Percentiles rank a stretch among this genome's conserved stretches.
Conservation (phyloP, 2,888 invertebrate species). For the Bembecia ichneumoniformis region DNA sequence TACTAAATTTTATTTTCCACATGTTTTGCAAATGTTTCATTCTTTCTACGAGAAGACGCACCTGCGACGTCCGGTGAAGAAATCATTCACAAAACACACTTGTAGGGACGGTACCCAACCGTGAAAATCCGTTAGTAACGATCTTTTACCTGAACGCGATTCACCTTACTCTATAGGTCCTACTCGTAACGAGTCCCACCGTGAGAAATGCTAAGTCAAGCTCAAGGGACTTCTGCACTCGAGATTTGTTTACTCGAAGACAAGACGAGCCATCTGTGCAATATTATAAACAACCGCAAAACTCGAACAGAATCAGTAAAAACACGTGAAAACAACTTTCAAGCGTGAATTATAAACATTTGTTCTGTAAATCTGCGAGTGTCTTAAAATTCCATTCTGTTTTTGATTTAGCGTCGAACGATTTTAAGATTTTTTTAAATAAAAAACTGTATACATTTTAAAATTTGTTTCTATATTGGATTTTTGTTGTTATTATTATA, state of each 20-base stretch:
- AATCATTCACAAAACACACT: slow-evolving; percentile 21
- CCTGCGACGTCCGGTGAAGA: slow-evolving; percentile 42
- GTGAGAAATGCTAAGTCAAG: slow-evolving; percentile 7
- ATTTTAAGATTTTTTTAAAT: too few relatives aligned
- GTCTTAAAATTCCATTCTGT: too few relatives aligned
- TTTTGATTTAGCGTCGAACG: too few relatives aligned
- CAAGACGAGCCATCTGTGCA: slow-evolving; percentile 25
- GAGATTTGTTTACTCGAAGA: slow-evolving; percentile 20
- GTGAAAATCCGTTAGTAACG: slow-evolving; percentile 54
- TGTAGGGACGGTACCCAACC: slow-evolving; percentile 48
- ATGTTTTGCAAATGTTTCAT: too few relatives aligned
- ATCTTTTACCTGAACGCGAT: background rate
- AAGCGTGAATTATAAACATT: slow-evolving; percentile 10
- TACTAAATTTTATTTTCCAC: too few relatives aligned
- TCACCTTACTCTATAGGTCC: background rate
- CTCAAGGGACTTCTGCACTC: slow-evolving; percentile 10
- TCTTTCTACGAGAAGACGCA: slow-evolving; percentile 15
- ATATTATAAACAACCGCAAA: slow-evolving; percentile 36
- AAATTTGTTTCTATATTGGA: too few relatives aligned
- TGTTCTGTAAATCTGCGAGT: background rate
- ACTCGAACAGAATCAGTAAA: slow-evolving; percentile 19
- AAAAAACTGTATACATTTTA: too few relatives aligned
- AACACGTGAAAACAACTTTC: slow-evolving; percentile 18
- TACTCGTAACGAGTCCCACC: background rate
- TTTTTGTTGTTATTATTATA: too few relatives aligned